Conservation (phyloP, 2,888 invertebrate genomes). For the Stratiomys singularior region DNA sequence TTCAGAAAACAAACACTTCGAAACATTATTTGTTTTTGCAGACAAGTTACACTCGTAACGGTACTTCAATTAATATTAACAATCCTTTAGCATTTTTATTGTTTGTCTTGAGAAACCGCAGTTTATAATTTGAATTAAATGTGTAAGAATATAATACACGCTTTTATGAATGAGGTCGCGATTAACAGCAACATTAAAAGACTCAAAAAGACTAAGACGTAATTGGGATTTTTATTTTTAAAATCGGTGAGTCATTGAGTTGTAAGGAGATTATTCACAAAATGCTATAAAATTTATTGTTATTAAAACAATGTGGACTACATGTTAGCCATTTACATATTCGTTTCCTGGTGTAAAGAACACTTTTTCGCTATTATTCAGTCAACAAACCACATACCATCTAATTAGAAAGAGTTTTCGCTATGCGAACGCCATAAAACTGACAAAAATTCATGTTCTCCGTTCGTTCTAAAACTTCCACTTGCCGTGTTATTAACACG, state of each 20-base stretch:
- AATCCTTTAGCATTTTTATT: neutral
- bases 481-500: slow-evolving; percentile 34
- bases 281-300: slow-evolving; percentile 31
- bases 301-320: slow-evolving; percentile 22
- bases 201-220: neutral
- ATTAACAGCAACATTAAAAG: neutral
- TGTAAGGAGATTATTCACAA: neutral
- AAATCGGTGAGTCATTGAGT: neutral
- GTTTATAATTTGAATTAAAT: neutral
- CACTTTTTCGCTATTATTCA: neutral
- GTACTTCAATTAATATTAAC: neutral
- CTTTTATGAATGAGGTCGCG: neutral
- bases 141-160: neutral
- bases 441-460: slow-evolving; percentile 20
- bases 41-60: neutral
- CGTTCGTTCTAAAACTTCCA: slow-evolving; percentile 3
- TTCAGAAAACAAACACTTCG: no score
- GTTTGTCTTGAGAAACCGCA: neutral
- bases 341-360: slow-evolving; percentile 25
- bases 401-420: neutral
- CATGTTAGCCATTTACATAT: neutral
- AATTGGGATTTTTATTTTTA: neutral
- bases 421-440: slow-evolving; percentile 10
- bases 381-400: neutral
- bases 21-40: no score